Base-by-base conservation (phyloP, 2,888 invertebrate genomes). In the Apotomis betuletana region DNA sequence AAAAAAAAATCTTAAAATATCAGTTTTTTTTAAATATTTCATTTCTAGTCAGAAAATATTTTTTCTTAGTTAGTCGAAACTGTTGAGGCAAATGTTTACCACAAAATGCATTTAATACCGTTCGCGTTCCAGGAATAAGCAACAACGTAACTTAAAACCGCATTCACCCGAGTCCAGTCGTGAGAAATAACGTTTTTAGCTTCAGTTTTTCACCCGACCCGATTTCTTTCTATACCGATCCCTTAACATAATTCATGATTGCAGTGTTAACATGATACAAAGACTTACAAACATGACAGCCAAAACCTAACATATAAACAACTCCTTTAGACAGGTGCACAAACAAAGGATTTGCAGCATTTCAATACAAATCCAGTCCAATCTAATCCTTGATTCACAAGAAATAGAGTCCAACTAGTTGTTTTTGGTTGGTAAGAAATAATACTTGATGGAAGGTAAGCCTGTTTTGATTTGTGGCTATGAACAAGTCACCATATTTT, bases 391-490 rank as follows among this genome's bases (percentile, higher is more conserved):
- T 82, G 81, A n/a, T 0, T 0, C 0, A 0, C 5, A 12, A 0
- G 0, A 0, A 1, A 73, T 81, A 81, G 65, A 70, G 79, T 77
- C 74, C 13, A 64, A 67, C 61, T 57, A 75, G 27, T 57, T 5
- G 61, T 69, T 73, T 67, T 12, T n/a, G 9, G 49, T n/a, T 44
- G 13, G 73, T 61, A 76, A 74, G 75, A 57, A 78, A 80, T 79
- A 77, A 77, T 81, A 74, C 75, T 67, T 73, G 72, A 78, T 76
- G 81, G 81, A 84, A 84, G 79, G 84, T 83, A 89, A 89, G 85
- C 86, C 82, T 82, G 85, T 85, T 86, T 87, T 90, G 90, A 90
- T 90, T 90, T 90, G 90, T 89, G 83, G 85, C 75, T 78, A 77
- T 83, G 85, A 85, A 85, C 85, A 86, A 86, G 86, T 84, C 85